Evolutionary conservation across 2,113 vertebrate genomes (phyloP), one percentile per base, ranked within the genome.

Genomic region (Eidolon helvum): DNA sequence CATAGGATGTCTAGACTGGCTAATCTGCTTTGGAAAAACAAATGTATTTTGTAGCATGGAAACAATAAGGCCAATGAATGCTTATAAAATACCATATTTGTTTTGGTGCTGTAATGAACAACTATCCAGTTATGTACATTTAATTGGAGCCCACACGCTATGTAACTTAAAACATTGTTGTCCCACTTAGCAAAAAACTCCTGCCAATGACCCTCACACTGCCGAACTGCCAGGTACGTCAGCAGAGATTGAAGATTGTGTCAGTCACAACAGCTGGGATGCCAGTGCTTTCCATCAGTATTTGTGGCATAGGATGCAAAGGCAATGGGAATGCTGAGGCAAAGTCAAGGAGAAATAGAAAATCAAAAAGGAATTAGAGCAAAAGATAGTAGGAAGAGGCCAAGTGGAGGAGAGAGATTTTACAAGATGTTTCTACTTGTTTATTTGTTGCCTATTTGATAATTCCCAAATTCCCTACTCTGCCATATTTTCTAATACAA

Each of bases 1-100:
- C 98, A 97, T 98, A 95, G 93, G 94, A 97, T 97, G 97, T 98
- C 98, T 98, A 98, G 98, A 98, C 98, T 98, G 80, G 94, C 84
- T 98, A 98, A 98, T 98, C 96, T 94, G 98, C 97, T 98, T 98
- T 96, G 78, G 78, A 96, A 53, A 98, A 98, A 98, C 97, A 98
- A 94, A 98, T 96, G 96, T 68, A 96, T 98, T 98, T 98, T 98
- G 96, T 96, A 95, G 74, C 95, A 33, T 24, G 57, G 50, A 82
- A 96, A 71, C 45, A 89, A n/a, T 24, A 80, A 92, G 21, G 18
- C 55, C 94, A 94, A 91, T 22, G 28, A 6, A 79, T 59, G 30
- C 50, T 59, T 93, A 55, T 15, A 45, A 8, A 48, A 21, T 3
- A 59, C 9, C 5, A 18, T 5, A 59, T 10, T 72, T 53, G 43